These are phyloP conservation scores for Calidris pugnax DNA, from an alignment of 2,113 vertebrate genomes.

Conservation along the genomic window DNA sequence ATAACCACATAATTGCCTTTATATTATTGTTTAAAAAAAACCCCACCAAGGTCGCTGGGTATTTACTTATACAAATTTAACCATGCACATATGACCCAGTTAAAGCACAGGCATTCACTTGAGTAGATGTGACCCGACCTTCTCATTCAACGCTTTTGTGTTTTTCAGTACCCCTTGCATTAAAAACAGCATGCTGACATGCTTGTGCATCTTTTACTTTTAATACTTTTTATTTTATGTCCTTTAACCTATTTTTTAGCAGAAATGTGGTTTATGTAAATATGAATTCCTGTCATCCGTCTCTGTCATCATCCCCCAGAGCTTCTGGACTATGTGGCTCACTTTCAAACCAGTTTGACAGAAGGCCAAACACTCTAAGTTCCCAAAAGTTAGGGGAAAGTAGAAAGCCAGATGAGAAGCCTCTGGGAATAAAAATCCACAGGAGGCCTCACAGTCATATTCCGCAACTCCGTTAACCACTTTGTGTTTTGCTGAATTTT, in stretches of 20 bases:
- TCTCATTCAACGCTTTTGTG: background rate
- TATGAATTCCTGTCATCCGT: slow-evolving; percentile 23
- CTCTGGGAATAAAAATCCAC: slow-evolving; percentile 30
- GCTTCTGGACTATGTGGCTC: slow-evolving; percentile 36
- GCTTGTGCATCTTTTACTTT: background rate
- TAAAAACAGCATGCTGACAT: background rate
- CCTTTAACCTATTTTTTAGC: slow-evolving; percentile 15
- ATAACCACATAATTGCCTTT: background rate
- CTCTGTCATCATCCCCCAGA: background rate
- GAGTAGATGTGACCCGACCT: background rate
- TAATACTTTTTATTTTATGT: background rate
- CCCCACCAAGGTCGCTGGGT: background rate
- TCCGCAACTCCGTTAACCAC: background rate
- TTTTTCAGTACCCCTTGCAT: background rate
- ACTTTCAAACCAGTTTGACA: slow-evolving; percentile 20
- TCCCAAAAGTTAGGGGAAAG: slow-evolving; percentile 39
- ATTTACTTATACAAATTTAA: background rate
- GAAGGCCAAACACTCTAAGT: slow-evolving; percentile 31
- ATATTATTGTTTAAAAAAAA: background rate
- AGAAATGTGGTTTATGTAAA: slow-evolving; percentile 2
- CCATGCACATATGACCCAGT: background rate
- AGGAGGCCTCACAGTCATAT: background rate
- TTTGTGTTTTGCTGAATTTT: background rate
- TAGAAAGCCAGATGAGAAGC: slow-evolving; percentile 43
- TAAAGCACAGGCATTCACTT: background rate